Conservation (phyloP, 2,888 invertebrate genomes). For the Platypus cylindrus region DNA sequence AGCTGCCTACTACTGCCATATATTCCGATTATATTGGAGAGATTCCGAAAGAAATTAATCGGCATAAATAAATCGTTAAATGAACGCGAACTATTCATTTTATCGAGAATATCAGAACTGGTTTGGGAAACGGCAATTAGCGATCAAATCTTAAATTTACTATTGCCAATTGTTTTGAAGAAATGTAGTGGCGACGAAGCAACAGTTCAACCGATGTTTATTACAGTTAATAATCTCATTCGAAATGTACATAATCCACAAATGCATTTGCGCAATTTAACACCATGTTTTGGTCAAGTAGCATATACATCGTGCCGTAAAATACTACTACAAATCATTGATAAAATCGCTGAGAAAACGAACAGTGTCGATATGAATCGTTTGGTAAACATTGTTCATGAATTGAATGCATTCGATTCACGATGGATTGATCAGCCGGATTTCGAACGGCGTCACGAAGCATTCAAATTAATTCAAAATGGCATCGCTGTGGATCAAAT, state of each 20-base stretch:
- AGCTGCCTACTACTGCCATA: constrained; percentile 63
- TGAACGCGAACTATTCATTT: constrained; percentile 56
- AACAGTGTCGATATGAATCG: constrained; percentile 32
- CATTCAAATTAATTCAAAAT: constrained; percentile 54
- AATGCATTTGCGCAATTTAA: constrained; percentile 53
- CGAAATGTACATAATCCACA: constrained; percentile 52
- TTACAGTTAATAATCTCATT: constrained; percentile 62
- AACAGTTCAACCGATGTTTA: constrained; percentile 54
- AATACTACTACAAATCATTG: constrained; percentile 50
- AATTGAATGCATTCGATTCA: constrained; percentile 78
- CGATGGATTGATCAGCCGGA: constrained; percentile 92
- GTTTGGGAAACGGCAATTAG: constrained; percentile 55
- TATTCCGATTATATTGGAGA: constrained; percentile 54
- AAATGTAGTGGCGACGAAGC: constrained; percentile 55
- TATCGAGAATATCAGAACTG: constrained; percentile 64
- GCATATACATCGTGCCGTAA: constrained; percentile 53
- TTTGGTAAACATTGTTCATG: constrained; percentile 43
- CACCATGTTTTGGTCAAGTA: constrained; percentile 60
- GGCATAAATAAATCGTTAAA: constrained; percentile 48
- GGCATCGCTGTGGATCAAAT: constrained; percentile 36
- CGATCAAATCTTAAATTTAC: constrained; percentile 52
- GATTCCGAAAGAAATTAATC: constrained; percentile 52
- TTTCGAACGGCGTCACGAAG: constrained; percentile 66
- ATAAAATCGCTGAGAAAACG: constrained; percentile 43
- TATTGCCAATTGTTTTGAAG: constrained; percentile 58